Evolutionary conservation across 2,113 vertebrate species (phyloP).

Genomic region (Pseudopodoces humilis): DNA sequence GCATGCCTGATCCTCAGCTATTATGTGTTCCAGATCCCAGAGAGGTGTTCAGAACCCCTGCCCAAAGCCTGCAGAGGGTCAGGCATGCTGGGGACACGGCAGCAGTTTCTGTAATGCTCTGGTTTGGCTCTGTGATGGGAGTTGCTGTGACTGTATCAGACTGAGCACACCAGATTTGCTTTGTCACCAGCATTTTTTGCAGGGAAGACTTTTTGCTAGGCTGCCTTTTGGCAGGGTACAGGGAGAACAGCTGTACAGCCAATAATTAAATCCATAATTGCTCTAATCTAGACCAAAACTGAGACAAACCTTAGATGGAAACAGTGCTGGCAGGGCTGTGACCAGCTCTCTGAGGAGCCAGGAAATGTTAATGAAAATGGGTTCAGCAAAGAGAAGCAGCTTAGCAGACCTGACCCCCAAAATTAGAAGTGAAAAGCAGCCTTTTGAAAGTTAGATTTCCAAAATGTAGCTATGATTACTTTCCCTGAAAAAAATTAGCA

Average conservation of each 20-base stretch:
- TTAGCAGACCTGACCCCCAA: background rate
- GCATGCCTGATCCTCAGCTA: background rate
- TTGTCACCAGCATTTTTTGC: background rate
- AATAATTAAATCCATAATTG: constrained; percentile 48
- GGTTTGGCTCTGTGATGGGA: background rate
- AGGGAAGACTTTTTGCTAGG: background rate
- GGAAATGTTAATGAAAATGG: background rate
- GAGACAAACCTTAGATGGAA: background rate
- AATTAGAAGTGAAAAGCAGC: background rate
- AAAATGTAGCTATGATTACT: background rate
- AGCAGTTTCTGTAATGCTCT: background rate
- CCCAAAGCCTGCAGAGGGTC: background rate
- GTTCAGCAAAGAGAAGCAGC: background rate
- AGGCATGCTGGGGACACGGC: rapidly evolving
- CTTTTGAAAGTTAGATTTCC: background rate
- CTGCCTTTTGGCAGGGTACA: background rate
- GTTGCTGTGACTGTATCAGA: background rate
- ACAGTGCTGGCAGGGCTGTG: background rate
- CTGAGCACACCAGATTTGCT: background rate
- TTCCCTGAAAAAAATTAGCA: background rate
- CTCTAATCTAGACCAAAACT: constrained; percentile 20
- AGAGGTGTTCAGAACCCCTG: background rate
- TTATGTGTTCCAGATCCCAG: background rate
- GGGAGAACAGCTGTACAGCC: constrained; percentile 19
- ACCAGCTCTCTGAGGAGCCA: background rate